Base-by-base conservation (phyloP, 2,797 vertebrate species). In the Adrianichthys oophorus region DNA sequence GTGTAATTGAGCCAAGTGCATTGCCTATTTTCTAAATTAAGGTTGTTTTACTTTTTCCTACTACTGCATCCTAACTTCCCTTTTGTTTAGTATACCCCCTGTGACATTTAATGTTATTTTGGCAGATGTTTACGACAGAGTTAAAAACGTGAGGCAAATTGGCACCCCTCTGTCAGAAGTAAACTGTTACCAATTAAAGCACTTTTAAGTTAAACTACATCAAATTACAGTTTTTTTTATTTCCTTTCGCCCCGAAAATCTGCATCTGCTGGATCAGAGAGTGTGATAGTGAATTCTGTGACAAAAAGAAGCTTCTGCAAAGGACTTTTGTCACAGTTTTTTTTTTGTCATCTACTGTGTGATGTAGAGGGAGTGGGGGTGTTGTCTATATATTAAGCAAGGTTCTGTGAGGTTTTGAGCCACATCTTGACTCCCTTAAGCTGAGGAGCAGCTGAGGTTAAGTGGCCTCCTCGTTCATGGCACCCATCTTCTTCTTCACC, bases 351-450 rank as follows among this genome's bases (percentile, higher is more conserved):
- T 85, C 81, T 85, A 85, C 86, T 89, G 82, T 88, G 68, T 82
- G 73, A 26, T 52, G 69, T 40, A 62, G 67, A 65, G 23, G 55
- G 16, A 59, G 15, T 18, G 41, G 17, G 49, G 55, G 71, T 80
- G 74, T 87, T 88, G 88, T 91, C 86, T 93, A 82, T 88, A 90
- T 90, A 90, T 92, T 91, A 91, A 91, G 85, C 87, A 86, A 87
- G 85, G 82, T 82, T 91, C 85, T 87, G 82, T 81, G 54, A 73
- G 85, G 89, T 83, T 82, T 91, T 86, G 83, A 79, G 80, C 88
- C 89, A 85, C 89, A 87, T 91, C 92, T 92, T 92, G 90, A 92
- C 91, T 93, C 84, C 89, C 81, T 85, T 93, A 91, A 93, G 86
- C 90, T 91, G 88, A 87, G 84, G 91, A 89, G 90, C 85, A 89